Base-by-base conservation (phyloP, 2,888 invertebrate species). In the Salticus scenicus region DNA sequence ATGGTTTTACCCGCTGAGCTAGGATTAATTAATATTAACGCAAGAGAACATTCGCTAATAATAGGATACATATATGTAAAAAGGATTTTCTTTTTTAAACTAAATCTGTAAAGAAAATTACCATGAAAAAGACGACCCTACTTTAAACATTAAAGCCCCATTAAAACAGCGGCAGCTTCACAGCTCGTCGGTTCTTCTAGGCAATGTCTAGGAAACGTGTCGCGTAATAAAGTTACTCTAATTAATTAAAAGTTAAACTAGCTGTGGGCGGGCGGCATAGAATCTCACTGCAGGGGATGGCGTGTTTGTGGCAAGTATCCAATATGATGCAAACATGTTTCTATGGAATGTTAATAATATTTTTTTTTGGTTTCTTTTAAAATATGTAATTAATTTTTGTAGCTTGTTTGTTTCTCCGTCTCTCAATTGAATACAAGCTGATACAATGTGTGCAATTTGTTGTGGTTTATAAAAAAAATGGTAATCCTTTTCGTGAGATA, bases 181-280 rank as follows among this genome's bases (percentile, higher is more conserved):
- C 77, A 76, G 73, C 24, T 72, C 77, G 73, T 30, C 57, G 77
- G 51, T 28, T 31, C 77, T 72, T 33, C 67, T 66, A 30, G 28
- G 66, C 51, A 51, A 51, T 85, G 84, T 85, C 84, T 42, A 10
- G 74, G 79, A 85, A 85, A 85, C 79, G 73, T 85, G 84, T 79
- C 78, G 74, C 64, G 47, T 74, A 78, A 85, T 85, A 85, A 85
- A 85, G 79, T 75, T 71, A 74, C 64, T 79, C 75, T 79, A 85
- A 85, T 85, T 85, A 85, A 85, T 85, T 85, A 79, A 85, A 85
- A 85, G 78, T 78, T 79, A 85, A 85, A 77, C 83, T 77, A 84
- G 83, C 77, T 66, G 17, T 8, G 37, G 57, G 27, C 20, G 57
- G 70, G 51, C 27, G 66, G 64, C 4, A 33, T 24, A 57, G 17